These are phyloP conservation scores for Stegodyphus dumicola DNA, from an alignment of 1,140 invertebrate species.

Conservation along the genomic window DNA sequence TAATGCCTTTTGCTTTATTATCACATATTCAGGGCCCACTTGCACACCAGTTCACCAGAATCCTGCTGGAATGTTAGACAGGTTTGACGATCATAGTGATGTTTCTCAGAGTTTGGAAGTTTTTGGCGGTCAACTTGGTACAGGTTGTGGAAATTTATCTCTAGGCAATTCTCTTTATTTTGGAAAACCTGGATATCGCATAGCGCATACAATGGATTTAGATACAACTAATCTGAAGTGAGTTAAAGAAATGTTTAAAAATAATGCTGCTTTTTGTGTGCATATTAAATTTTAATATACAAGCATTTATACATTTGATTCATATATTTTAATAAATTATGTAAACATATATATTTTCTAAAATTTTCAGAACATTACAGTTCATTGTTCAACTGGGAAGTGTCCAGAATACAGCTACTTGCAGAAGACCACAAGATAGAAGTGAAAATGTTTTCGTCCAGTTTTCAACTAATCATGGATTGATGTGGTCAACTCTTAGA, in stretches of 20 bases:
- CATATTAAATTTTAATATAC: too few relatives aligned
- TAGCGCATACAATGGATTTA: conserved; percentile 56
- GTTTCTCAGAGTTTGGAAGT: conserved; percentile 32
- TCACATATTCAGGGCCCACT: conserved; percentile 25
- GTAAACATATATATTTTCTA: neutral
- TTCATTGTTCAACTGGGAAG: conserved; percentile 62
- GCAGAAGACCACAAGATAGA: conserved; percentile 66
- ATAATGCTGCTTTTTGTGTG: too few relatives aligned
- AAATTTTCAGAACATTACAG: conserved; percentile 44
- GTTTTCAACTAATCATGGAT: conserved; percentile 64
- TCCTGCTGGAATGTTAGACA: conserved; percentile 52
- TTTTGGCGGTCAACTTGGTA: conserved; percentile 37
- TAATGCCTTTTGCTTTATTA: neutral
- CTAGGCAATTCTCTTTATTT: conserved; percentile 59
- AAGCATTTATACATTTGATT: too few relatives aligned
- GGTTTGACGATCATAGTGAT: conserved; percentile 43
- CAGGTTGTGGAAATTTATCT: conserved; percentile 58
- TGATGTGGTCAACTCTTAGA: conserved; percentile 68
- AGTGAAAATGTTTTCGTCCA: conserved; percentile 59
- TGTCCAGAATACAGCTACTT: conserved; percentile 39
- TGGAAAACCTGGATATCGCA: conserved; percentile 40
- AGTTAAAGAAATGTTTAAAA: neutral
- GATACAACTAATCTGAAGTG: conserved; percentile 55
- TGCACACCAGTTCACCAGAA: conserved; percentile 49
- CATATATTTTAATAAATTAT: too few relatives aligned